Evolutionary conservation across 2,888 invertebrate species (phyloP), one percentile per base, ranked within the genome.

Genomic region (Oxytorus armatus): DNA sequence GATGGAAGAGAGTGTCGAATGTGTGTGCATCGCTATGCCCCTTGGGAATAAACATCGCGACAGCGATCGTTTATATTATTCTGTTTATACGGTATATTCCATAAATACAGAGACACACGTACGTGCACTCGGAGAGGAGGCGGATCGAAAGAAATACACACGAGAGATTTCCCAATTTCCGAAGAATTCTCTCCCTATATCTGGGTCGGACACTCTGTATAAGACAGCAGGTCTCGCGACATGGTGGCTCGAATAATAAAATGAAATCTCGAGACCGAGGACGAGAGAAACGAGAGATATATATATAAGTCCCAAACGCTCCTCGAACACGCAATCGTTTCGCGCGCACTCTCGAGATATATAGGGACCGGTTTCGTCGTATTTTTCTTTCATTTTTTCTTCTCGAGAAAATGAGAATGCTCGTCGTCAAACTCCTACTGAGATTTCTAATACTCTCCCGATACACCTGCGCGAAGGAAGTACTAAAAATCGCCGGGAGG

Each of bases 131-230:
- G 8, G 68, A 29, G 53, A 63, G 33, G 47, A 47, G 16, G 47
- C 8, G 23, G 49, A 66, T 5, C 42, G 10, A 51, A 59, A 61
- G 21, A 73, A 42, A 79, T 49, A 75, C 57, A 75, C 57, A 53
- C 49, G 16, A 33, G 39, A 39, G 57, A 69, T 70, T 79, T 53
- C 61, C 57, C 66, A 75, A 72, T 79, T 70, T 70, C 49, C 69
- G 51, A 18, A 73, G 55, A 69, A 25, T 49, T 57, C 68, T 59
- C 11, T 18, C 33, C 23, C 14, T 39, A 25, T 63, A 73, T 78
- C 44, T 73, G 68, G 78, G 73, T 78, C 73, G 73, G 21, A 53
- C 53, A 11, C 11, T 29, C 5, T 21, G 21, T 36, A 8, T 3
- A 1, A 1, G 8, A 8, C 21, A 16, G 44, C 21, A 14, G n/a